A percentile compares a stretch with the other conserved stretches of the same genome.
Evolutionary conservation across 1,140 invertebrate species (phyloP).

Genomic region (Plodia interpunctella): DNA sequence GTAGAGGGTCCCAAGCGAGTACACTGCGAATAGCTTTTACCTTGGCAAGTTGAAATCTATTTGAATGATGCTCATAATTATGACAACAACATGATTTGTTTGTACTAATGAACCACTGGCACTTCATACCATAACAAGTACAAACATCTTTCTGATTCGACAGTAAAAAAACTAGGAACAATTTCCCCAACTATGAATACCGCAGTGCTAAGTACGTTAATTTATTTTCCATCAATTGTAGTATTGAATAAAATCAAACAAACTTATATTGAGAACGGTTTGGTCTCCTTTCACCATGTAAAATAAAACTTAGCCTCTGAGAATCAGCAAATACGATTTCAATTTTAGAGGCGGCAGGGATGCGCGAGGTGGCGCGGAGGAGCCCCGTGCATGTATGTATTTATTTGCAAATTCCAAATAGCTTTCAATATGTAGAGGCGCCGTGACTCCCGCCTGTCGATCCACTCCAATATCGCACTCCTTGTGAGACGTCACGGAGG

Average conservation of each 20-base stretch:
- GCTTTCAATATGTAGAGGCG: constrained; percentile 74
- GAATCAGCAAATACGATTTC: constrained; percentile 66
- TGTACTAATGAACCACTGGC: no score
- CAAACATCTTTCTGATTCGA: no score
- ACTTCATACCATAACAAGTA: no score
- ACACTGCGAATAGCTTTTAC: constrained; percentile 34
- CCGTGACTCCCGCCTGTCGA: constrained; percentile 63
- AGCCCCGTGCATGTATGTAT: constrained; percentile 53
- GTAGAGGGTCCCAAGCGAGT: constrained; percentile 31
- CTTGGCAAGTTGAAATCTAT: no score
- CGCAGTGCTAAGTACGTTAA: no score
- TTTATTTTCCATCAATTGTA: no score
- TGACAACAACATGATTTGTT: no score
- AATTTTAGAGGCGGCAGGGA: constrained; percentile 63
- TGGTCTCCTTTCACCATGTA: constrained; percentile 24
- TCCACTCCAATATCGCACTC: constrained; percentile 67
- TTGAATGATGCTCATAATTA: no score
- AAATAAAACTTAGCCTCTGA: constrained; percentile 51
- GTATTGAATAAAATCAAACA: neutral
- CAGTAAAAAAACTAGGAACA: no score
- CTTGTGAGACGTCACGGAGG: constrained; percentile 50
- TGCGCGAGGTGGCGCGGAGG: constrained; percentile 45
- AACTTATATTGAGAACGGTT: neutral
- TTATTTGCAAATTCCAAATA: constrained; percentile 74
- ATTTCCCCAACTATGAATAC: no score